Conservation (phyloP, 2,888 invertebrate genomes). For the Steinernema hermaphroditum region DNA sequence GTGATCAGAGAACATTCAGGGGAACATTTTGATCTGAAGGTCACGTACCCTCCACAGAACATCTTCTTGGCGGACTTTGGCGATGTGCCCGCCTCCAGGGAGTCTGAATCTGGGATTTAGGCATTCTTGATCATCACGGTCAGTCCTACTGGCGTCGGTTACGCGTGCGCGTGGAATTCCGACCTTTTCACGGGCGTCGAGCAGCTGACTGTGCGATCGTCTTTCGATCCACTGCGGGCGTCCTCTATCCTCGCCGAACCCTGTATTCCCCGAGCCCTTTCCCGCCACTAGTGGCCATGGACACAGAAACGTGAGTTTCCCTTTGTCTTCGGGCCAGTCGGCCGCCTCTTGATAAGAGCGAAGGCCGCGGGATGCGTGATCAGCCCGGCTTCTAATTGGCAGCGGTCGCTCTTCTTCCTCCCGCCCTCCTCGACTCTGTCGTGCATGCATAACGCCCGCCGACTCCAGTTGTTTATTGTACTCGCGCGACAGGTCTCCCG, state of each 20-base stretch:
- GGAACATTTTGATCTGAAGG: constrained; percentile 13
- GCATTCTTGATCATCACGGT: too few relatives aligned
- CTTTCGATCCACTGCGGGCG: too few relatives aligned
- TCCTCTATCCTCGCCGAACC: background rate
- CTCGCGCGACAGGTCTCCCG: background rate
- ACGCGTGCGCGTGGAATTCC: too few relatives aligned
- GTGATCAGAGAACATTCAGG: background rate
- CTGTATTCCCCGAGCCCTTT: background rate
- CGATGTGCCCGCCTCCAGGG: too few relatives aligned
- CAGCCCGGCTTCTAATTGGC: background rate
- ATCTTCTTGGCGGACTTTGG: too few relatives aligned
- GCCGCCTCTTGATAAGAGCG: background rate
- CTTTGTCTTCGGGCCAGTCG: background rate
- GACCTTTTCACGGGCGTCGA: too few relatives aligned
- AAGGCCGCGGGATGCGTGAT: background rate
- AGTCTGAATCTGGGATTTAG: too few relatives aligned
- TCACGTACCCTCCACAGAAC: background rate
- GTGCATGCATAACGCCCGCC: constrained; percentile 22
- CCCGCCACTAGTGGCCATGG: background rate
- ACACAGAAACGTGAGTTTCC: constrained; percentile 1
- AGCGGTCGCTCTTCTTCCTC: background rate
- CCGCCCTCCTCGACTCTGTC: constrained; percentile 2
- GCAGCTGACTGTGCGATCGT: too few relatives aligned
- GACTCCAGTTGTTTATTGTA: constrained; percentile 3
- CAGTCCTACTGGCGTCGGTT: too few relatives aligned